Conservation (phyloP, 2,113 vertebrate species). For the Ptilorrhoa leucosticta region DNA sequence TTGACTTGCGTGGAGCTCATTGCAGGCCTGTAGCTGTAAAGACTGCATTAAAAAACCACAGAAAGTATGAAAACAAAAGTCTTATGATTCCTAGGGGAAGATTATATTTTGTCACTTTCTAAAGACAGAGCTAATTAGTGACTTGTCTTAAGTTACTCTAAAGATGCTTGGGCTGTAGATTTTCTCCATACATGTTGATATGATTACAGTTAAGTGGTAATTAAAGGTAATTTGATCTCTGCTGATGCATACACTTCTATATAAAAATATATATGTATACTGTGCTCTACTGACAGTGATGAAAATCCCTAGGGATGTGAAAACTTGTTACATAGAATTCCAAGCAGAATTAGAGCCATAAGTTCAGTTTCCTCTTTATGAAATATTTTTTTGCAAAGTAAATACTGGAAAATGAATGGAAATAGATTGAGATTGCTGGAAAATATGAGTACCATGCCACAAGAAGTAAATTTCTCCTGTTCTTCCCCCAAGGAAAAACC, state of each 20-base stretch:
- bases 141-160: not conserved
- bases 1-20: not conserved
- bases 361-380: not conserved
- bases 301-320: not conserved
- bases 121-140: not conserved
- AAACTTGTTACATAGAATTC: not conserved
- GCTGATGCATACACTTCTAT: not conserved
- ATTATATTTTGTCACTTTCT: not conserved
- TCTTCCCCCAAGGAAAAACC: conserved; percentile 3
- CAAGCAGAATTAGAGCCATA: not conserved
- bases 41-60: not conserved
- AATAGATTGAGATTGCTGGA: conserved; percentile 11
- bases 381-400: not conserved
- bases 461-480: not conserved
- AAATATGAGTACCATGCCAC: not conserved
- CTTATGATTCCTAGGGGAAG: not conserved
- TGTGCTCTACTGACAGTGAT: not conserved
- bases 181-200: not conserved
- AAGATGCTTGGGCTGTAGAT: not conserved
- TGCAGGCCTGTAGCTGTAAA: not conserved
- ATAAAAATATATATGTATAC: not conserved
- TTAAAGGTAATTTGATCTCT: not conserved
- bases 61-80: not conserved
- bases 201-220: not conserved
- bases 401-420: conserved; percentile 5